phyloP scores from a whole-genome alignment of 2,888 invertebrate species.

The Caenorhabditis sp. region DNA sequence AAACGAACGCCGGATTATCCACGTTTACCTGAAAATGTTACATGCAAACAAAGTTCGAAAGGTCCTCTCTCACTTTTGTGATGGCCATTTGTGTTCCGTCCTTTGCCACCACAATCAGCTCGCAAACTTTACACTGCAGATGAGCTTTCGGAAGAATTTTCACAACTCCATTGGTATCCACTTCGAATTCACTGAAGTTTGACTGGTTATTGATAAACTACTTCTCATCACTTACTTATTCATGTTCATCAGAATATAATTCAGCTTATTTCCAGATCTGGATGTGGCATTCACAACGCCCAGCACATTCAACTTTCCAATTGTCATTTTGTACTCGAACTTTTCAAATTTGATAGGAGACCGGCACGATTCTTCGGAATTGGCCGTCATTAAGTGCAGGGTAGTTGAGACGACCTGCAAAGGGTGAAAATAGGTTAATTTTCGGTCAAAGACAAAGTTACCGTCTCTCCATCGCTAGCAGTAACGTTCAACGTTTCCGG shows the following conservation, averaged over 20 bases:
- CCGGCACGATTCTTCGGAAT: conserved; percentile 42
- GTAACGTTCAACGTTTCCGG: conserved; percentile 60
- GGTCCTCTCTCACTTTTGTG: conserved; percentile 54
- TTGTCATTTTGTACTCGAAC: conserved; percentile 61
- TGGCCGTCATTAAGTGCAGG: conserved; percentile 41
- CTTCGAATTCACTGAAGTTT: conserved; percentile 59
- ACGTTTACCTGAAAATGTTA: conserved; percentile 46
- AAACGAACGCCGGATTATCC: conserved; percentile 54
- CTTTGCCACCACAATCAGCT: conserved; percentile 69
- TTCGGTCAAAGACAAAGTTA: no score
- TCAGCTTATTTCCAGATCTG: conserved; percentile 42
- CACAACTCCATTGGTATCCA: conserved; percentile 59
- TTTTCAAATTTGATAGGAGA: conserved; percentile 58
- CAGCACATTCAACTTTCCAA: conserved; percentile 58
- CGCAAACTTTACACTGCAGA: conserved; percentile 65
- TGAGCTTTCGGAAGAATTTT: conserved; percentile 56
- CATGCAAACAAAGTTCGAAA: not conserved
- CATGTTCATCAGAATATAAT: conserved; percentile 63
- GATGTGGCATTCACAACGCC: conserved; percentile 58
- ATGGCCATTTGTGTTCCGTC: conserved; percentile 60
- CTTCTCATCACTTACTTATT: conserved; percentile 47
- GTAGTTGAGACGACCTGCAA: conserved; percentile 57
- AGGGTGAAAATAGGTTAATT: no score
- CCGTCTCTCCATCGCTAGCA: conserved; percentile 63
- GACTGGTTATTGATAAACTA: not conserved